Evolutionary conservation across 2,113 vertebrate genomes (phyloP).

Genomic region (Brachirus orientalis): DNA sequence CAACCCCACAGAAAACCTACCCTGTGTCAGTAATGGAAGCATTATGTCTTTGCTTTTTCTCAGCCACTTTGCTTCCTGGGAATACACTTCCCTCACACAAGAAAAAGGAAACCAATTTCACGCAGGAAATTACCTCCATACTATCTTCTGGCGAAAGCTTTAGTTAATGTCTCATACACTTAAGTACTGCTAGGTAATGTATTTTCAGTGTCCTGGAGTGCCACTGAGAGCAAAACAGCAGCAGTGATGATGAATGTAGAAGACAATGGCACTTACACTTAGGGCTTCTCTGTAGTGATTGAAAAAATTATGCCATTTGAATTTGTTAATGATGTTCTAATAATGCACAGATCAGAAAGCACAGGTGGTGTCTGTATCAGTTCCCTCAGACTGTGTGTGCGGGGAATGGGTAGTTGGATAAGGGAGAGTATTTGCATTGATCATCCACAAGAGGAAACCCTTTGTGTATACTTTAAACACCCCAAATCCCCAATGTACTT

Average conservation of each 20-base stretch:
- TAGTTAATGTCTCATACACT: conserved; percentile 69
- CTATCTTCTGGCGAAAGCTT: conserved; percentile 63
- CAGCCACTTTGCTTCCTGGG: conserved; percentile 6
- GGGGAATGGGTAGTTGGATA: background rate
- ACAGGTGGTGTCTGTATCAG: background rate
- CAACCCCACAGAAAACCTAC: background rate
- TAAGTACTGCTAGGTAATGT: conserved; percentile 60
- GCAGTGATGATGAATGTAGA: conserved; percentile 43
- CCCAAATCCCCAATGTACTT: conserved; percentile 68
- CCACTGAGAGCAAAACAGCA: conserved; percentile 32
- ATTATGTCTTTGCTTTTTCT: conserved; percentile 24
- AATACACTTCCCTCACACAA: conserved; percentile 34
- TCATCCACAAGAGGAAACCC: conserved; percentile 65
- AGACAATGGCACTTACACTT: conserved; percentile 27
- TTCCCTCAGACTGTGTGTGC: conserved; percentile 26
- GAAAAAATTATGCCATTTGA: conserved; percentile 10
- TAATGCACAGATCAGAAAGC: conserved; percentile 15
- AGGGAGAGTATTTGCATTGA: conserved; percentile 53
- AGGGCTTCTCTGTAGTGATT: conserved; percentile 20
- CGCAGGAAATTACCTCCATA: conserved; percentile 65
- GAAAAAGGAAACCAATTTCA: conserved; percentile 65
- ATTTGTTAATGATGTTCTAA: conserved; percentile 40
- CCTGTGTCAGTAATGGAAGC: conserved; percentile 31
- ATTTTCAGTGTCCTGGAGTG: conserved; percentile 57
- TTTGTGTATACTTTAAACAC: conserved; percentile 74